These are phyloP conservation scores for Gonatopus flavifemur DNA, from an alignment of 1,140 invertebrate genomes.

Conservation along the genomic window DNA sequence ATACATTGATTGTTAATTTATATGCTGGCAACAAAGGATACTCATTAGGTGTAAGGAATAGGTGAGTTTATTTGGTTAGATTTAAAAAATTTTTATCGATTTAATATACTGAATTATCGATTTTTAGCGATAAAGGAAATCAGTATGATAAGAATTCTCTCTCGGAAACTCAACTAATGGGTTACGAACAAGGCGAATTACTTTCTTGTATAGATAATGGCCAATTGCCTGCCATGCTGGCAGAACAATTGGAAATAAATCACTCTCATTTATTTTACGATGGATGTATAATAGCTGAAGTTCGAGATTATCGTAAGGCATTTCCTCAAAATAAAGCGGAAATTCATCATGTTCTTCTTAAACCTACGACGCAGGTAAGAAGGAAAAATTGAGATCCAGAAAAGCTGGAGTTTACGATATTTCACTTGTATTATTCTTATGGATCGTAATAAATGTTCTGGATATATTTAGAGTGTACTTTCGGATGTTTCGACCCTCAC, in stretches of 20 bases:
- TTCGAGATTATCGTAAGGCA: constrained; percentile 83
- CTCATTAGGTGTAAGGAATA: constrained; percentile 74
- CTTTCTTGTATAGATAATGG: constrained; percentile 81
- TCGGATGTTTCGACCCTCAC: constrained; percentile 73
- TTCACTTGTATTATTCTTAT: too few species aligned
- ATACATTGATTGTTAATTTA: constrained; percentile 86
- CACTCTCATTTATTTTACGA: constrained; percentile 85
- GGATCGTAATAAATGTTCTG: too few species aligned
- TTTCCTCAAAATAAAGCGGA: constrained; percentile 71
- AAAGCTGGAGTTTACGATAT: too few species aligned
- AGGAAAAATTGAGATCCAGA: not conserved
- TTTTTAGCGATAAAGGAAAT: constrained; percentile 47
- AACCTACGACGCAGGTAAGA: constrained; percentile 81
- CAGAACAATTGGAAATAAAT: constrained; percentile 80
- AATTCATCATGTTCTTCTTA: constrained; percentile 83
- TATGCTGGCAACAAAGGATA: constrained; percentile 91
- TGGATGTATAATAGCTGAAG: constrained; percentile 88
- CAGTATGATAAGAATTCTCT: constrained; percentile 63
- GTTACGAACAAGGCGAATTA: constrained; percentile 76
- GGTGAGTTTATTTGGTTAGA: constrained; percentile 29
- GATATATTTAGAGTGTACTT: constrained; percentile 67
- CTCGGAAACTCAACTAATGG: constrained; percentile 74
- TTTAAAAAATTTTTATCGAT: not conserved
- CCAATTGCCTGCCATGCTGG: constrained; percentile 81
- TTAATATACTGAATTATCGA: too few species aligned